Conservation (phyloP, 2,797 vertebrate genomes). For the Eulemur albifrons region DNA sequence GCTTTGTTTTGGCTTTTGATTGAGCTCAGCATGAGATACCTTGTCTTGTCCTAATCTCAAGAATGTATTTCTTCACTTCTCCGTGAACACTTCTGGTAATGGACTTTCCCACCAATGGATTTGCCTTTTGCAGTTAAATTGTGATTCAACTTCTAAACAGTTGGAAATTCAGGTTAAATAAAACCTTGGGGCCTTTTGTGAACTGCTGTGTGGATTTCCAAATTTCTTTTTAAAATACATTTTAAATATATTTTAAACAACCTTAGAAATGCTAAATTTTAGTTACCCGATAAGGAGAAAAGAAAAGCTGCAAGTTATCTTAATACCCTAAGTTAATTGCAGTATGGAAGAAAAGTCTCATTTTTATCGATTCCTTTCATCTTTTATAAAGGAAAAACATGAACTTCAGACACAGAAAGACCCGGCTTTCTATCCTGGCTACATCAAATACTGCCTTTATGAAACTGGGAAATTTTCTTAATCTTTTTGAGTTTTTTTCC, state of each 20-base stretch:
- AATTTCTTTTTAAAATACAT: not conserved
- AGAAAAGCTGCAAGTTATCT: not conserved
- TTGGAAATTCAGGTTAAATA: not conserved
- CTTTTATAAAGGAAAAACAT: not conserved
- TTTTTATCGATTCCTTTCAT: not conserved
- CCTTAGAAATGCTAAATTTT: not conserved
- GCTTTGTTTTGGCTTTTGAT: not conserved
- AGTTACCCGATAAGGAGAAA: not conserved
- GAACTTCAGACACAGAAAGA: not conserved
- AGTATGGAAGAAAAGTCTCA: not conserved
- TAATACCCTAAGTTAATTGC: not conserved
- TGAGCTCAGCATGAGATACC: not conserved
- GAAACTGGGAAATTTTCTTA: not conserved
- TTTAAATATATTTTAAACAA: not conserved
- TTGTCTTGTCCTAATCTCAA: not conserved
- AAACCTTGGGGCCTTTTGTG: not conserved
- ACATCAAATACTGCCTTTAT: not conserved
- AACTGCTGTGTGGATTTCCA: not conserved
- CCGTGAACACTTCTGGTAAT: not conserved
- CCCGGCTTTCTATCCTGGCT: not conserved
- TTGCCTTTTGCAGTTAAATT: not conserved
- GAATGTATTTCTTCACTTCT: not conserved
- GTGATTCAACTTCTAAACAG: slow-evolving; percentile 12
- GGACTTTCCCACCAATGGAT: not conserved
- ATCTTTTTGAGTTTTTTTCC: not conserved